These are phyloP conservation scores for Paraescarpia echinospica DNA, from an alignment of 1,140 invertebrate genomes.

Conservation along the genomic window DNA sequence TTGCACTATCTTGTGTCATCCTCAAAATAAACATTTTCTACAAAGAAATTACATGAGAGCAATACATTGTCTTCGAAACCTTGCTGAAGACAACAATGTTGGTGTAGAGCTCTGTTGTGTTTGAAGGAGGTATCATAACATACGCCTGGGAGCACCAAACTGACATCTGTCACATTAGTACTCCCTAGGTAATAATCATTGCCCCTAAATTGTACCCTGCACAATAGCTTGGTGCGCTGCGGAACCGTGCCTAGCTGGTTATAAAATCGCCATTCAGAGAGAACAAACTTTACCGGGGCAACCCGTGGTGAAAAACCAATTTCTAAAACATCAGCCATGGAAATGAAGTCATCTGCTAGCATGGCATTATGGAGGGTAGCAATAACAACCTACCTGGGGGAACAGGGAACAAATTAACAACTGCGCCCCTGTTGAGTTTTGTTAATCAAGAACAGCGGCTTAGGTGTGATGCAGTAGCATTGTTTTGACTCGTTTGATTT, in stretches of 20 bases:
- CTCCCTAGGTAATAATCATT: not conserved
- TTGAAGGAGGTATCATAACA: not conserved
- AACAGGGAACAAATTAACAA: not conserved
- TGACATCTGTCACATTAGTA: conserved; percentile 1
- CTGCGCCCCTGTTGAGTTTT: not conserved
- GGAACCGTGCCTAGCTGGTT: not conserved
- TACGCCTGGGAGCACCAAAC: not conserved
- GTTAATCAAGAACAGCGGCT: not conserved
- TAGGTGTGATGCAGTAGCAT: not conserved
- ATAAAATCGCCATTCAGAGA: not conserved
- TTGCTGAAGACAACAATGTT: not conserved
- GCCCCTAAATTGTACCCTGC: not conserved
- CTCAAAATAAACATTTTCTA: no score
- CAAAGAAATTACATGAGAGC: no score
- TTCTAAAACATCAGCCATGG: not conserved
- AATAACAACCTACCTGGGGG: not conserved
- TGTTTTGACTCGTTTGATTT: not conserved
- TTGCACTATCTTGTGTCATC: no score
- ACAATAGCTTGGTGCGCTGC: not conserved
- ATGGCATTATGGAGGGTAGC: not conserved
- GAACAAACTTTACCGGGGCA: not conserved
- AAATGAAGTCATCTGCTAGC: not conserved
- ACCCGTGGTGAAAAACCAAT: conserved; percentile 4
- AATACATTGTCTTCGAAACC: not conserved
- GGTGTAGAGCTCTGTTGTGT: not conserved